Base-by-base conservation (phyloP, 1,140 invertebrate species). In the Drosophila ogumai region DNA sequence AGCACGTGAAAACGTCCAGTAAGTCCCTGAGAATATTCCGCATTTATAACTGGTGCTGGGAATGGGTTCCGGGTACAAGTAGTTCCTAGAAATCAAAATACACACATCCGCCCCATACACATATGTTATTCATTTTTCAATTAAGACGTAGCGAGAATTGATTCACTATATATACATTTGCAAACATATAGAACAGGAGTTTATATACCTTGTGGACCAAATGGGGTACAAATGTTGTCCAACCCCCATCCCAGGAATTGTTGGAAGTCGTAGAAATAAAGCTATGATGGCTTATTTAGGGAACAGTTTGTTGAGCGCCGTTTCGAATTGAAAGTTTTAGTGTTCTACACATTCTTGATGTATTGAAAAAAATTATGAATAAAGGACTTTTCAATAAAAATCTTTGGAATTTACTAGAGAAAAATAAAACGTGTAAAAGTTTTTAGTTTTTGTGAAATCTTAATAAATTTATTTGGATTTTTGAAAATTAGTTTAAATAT, bases 1-100 rank as follows among this genome's bases (percentile, higher is more conserved):
- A 87, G 44, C 84, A 82, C 60, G 64, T 54, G 41, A 88, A 80
- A 71, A 59, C 60, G 46, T 66, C 71, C 79, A 57, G 84, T 88
- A 88, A 88, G 84, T 79, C 72, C 47, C 28, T 54, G n/a, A 55
- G 40, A 12, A 32, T 43, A 38, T 43, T 50, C n/a, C 36, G 34
- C 36, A 68, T 65, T 54, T 58, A 63, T 56, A 32, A 32, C 47
- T 61, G 85, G 84, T 88, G 54, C 58, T 68, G 67, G 82, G 40
- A 65, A 10, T 66, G 41, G 32, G 56, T 60, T 77, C 17, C 50
- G 46, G 66, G 15, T 34, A 60, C 19, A 64, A 19, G 19, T 68
- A 65, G 50, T 77, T 67, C 63, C 57, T 64, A 74, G 31, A 56
- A 61, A 55, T 47, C 25, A 32, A 50, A 7, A 17, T 17, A 71